Evolutionary conservation across 2,888 invertebrate species (phyloP), one percentile per base, ranked within the genome.

Genomic region (Sphinx pinastri): DNA sequence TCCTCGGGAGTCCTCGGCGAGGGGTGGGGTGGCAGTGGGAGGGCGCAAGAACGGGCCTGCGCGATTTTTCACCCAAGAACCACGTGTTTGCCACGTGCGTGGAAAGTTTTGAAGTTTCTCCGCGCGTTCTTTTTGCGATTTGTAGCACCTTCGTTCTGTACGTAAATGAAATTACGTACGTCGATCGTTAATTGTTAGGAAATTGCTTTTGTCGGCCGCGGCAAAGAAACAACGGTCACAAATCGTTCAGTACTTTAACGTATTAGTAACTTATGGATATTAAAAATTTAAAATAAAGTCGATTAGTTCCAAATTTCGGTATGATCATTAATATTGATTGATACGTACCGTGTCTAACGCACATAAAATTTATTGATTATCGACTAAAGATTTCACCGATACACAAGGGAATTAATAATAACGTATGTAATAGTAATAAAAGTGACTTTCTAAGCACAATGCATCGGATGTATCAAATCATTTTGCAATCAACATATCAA

Each of bases 401-500:
- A 84, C 82, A 85, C 86, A 85, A 88, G 85, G 86, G 84, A 84
- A 84, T 87, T 84, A 81, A 82, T 88, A 87, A 83, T 84, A 85
- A 79, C 81, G 83, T 69, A 67, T 49, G 52, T 85, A 84, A 85
- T 82, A 84, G 81, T 83, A 82, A 86, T 88, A 88, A 88, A 86
- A 85, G 73, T 82, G 79, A 86, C 89, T 92, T 89, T 91, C 89
- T 84, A 81, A 84, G 86, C 84, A 88, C 89, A 91, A 89, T 89
- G 86, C 87, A 84, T 86, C 87, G 81, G 79, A 82, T 72, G 81
- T 77, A 77, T 81, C 77, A 80, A 81, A 84, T 83, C 84, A 84
- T 90, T 89, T 89, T 83, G 88, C 89, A 91, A 92, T 92, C 90
- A 90, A 89, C 91, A 90, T 88, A 92, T 92, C 90, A 91, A 88